A percentile compares a stretch with the other conserved stretches of the same genome.
Evolutionary conservation across 2,113 vertebrate species (phyloP).

Genomic region (Salvelinus namaycush): DNA sequence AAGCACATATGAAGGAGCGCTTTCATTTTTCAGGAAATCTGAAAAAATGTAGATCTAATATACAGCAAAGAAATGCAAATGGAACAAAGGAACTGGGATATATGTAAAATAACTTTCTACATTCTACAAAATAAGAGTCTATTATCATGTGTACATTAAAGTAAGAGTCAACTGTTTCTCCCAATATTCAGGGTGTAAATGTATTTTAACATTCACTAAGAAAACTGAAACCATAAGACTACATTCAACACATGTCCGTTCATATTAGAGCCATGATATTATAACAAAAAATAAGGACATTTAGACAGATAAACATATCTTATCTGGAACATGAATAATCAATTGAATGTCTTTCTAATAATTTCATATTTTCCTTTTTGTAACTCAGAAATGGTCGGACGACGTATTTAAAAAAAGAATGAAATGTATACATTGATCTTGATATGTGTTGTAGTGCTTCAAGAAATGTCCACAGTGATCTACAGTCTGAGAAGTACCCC

Average conservation of each 20-base stretch:
- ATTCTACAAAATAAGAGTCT: slow-evolving; percentile 69
- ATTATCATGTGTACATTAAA: slow-evolving; percentile 72
- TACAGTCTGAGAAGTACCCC: slow-evolving; percentile 68
- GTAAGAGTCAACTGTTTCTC: slow-evolving; percentile 72
- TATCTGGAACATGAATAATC: slow-evolving; percentile 53
- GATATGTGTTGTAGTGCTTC: slow-evolving; percentile 81
- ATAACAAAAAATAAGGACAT: slow-evolving; percentile 1
- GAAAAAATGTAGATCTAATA: slow-evolving; percentile 58
- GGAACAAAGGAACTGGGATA: slow-evolving; percentile 59
- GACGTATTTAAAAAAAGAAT: slow-evolving; percentile 66
- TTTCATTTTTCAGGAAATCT: slow-evolving; percentile 64
- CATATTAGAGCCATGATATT: slow-evolving; percentile 13
- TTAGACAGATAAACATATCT: slow-evolving; percentile 55
- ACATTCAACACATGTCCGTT: slow-evolving; percentile 40
- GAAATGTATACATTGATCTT: slow-evolving; percentile 64
- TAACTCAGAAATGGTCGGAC: slow-evolving; percentile 78
- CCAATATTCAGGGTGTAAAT: slow-evolving; percentile 74
- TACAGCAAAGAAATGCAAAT: slow-evolving; percentile 61
- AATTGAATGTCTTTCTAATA: slow-evolving; percentile 64
- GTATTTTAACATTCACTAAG: slow-evolving; percentile 69
- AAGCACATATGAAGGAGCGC: slow-evolving; percentile 71
- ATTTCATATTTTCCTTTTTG: slow-evolving; percentile 74
- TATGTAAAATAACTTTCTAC: slow-evolving; percentile 70
- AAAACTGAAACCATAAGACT: slow-evolving; percentile 46
- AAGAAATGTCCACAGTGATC: slow-evolving; percentile 63